A percentile compares a stretch with the other conserved stretches of the same genome.
Conservation (phyloP, 2,113 vertebrate species). For the Mormyrus lacerda region DNA sequence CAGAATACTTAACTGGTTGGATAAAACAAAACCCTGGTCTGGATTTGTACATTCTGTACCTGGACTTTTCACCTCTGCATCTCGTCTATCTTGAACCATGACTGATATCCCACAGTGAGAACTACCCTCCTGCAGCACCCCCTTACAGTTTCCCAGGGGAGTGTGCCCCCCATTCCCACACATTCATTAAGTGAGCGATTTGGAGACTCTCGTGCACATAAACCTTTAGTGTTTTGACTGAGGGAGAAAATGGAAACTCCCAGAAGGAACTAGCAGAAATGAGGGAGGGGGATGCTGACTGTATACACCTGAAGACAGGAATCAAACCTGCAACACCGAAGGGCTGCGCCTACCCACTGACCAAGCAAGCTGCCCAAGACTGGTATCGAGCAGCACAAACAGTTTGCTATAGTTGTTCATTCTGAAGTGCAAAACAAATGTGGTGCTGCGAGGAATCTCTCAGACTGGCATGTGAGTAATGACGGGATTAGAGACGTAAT, state of each 20-base stretch:
- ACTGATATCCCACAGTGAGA: no score
- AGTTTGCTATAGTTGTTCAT: neutral
- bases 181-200: neutral
- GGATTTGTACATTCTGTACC: no score
- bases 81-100: no score
- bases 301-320: neutral
- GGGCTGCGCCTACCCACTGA: neutral
- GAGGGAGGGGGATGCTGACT: neutral
- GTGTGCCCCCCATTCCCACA: no score
- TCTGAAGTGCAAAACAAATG: neutral
- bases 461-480: neutral
- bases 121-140: no score
- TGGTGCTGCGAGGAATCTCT: neutral
- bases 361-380: neutral
- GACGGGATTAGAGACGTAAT: neutral
- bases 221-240: neutral
- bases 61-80: no score
- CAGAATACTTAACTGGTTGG: no score
- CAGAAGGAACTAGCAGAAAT: neutral
- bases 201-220: neutral
- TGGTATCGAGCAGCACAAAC: neutral
- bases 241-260: neutral
- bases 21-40: no score
- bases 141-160: no score
- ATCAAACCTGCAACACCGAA: neutral